Base-by-base conservation (phyloP, 2,113 vertebrate genomes). In the Aix galericulata region DNA sequence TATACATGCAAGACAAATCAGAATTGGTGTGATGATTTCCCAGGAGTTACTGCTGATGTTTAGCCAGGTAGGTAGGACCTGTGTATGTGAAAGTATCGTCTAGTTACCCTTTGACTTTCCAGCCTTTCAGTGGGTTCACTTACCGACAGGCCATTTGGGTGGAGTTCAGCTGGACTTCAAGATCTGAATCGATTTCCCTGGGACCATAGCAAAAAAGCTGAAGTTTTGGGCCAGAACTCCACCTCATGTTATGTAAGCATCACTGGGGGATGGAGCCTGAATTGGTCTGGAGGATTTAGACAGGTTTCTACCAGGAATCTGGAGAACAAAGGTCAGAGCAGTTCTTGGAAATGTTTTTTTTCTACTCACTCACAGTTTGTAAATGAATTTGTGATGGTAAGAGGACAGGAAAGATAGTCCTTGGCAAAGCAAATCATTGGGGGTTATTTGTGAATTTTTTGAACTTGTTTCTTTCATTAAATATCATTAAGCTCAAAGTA, bases 261-360 rank as follows among this genome's bases (percentile, higher is more conserved):
- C 27, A 11, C n/a, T 1, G 1, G 11, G 36, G 26, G 36, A 44
- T n/a, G 64, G 40, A 83, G 25, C 13, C 25, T 7, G 59, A 34
- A 20, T 10, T 17, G 42, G 64, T 60, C 67, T 23, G 66, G 58
- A 76, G 38, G 42, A 38, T 88, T 80, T 68, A 44, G 34, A 2
- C 20, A 34, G 11, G 17, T 83, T 84, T n/a, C 11, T 81, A 74
- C 91, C 81, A 71, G 69, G 74, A 92, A 92, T 74, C 6, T 9
- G 27, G 23, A 72, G 60, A 74, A 82, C 63, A 86, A 92, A 91
- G 13, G 22, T 21, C 80, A 66, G 58, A 75, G 7, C 3, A 10
- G 5, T 88, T 88, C 80, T 53, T 73, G 79, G 86, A 93, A 90
- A 17, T 15, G 4, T 20, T 82, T 72, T 72, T 72, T 72, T 56